Evolutionary conservation across 2,888 invertebrate species (phyloP), one percentile per base, ranked within the genome.

Genomic region (Liodrosophila aerea): DNA sequence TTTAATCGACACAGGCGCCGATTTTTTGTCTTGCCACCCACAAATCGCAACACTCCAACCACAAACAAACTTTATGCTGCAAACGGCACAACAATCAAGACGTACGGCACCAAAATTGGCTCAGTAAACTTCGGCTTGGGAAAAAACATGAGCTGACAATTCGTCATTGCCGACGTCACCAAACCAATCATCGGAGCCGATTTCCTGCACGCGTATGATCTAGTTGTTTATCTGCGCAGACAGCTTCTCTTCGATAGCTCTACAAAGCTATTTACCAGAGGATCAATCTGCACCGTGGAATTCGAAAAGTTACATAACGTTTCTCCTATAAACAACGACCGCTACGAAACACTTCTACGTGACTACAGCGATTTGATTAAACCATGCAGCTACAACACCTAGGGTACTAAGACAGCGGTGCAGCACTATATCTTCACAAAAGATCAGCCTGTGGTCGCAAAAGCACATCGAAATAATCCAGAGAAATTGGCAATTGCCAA

Each of bases 401-500:
- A 4, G 11, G 12, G 27, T 15, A 9, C 7, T 15, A 40, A 40
- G 7, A 54, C 40, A 11, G 4, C 11, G 7, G 52, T 44, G 7
- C 30, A 41, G 34, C 57, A 60, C n/a, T 49, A 64, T 11, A 63
- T 68, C 4, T 33, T 47, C 7, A 68, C 68, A 7, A 49, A 53
- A 18, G 58, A 50, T n/a, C 49, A 47, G 9, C 64, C 71, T 16
- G 34, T 61, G 34, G 62, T 60, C n/a, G 44, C 62, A 7, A 56
- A 53, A 33, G 53, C 61, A 4, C 50, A 65, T 7, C 15, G 63
- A 3, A 37, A 64, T 5, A 66, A 68, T 16, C 50, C 59, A 1
- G 66, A 69, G 22, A 69, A 64, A 22, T 27, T 52, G 1, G 43
- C 43, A 7, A 46, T 67, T 1, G 64, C 64, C 18, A 69, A 54